Base-by-base conservation (phyloP, 2,888 invertebrate genomes). In the Calameuta pallipes region DNA sequence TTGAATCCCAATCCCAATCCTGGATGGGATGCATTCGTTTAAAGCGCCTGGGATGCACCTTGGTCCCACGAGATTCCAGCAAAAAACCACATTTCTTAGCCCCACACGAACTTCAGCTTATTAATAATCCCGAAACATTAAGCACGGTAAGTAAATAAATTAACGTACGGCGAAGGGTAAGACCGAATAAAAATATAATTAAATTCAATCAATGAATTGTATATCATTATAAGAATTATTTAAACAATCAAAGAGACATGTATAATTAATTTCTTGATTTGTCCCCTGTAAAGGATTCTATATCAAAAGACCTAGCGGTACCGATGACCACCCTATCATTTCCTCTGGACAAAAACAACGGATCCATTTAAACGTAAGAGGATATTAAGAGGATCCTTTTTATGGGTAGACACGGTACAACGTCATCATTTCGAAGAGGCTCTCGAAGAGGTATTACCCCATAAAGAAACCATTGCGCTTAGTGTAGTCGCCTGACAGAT, bases 1-100 rank as follows among this genome's bases (percentile, higher is more conserved):
- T 88, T 85, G 89, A 89, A 90, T 90, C 86, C 86, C 78, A 84
- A 84, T 89, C 87, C 56, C 56, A 56, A 56, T 56, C 56, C 56
- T 56, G 23, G 23, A 56, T 87, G 88, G 35, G n/a, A 77, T 73
- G 75, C 77, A 77, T 70, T 73, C 77, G 74, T 77, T 71, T 34
- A 71, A 56, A 56, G 56, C 56, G 56, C 56, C 56, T 56, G 56
- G 23, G 56, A 56, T 56, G 56, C 56, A 56, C 56, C 56, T 56
- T 56, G 56, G 56, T 56, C 56, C 56, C 56, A 56, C 56, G 56
- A 56, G 23, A 56, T 56, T 56, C 56, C 56, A 56, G 23, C 56
- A 56, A 56, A 56, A 23, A 56, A 56, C 23, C 15, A 56, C 23
- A 56, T 23, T 56, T 23, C 23, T 56, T 56, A 56, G 23, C 23